A percentile compares a stretch with the other conserved stretches of the same genome.
These are phyloP conservation scores for Spermophilus dauricus DNA, from an alignment of 2,113 vertebrate species.

Conservation along the genomic window DNA sequence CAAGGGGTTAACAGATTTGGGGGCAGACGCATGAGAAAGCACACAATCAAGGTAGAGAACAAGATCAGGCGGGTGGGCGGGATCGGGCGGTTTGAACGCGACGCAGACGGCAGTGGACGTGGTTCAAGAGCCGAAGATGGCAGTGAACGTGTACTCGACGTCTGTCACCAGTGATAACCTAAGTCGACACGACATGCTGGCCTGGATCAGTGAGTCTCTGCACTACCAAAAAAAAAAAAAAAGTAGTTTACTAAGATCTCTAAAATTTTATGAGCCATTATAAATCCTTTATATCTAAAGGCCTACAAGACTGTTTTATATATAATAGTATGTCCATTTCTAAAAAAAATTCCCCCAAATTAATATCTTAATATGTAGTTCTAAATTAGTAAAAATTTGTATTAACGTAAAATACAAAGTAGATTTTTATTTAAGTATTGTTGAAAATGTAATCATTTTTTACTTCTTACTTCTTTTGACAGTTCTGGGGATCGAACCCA, in stretches of 20 bases:
- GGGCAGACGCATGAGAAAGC: neutral
- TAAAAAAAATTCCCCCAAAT: neutral
- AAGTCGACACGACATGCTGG: too few relatives aligned
- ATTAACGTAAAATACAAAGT: conserved; percentile 55
- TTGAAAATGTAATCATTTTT: conserved; percentile 60
- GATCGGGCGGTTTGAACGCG: too few relatives aligned
- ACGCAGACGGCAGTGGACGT: too few relatives aligned
- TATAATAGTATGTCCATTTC: conserved; percentile 45
- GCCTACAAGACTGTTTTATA: conserved; percentile 25
- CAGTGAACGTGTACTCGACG: too few relatives aligned
- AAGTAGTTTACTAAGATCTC: conserved; percentile 46
- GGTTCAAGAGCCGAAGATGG: too few relatives aligned
- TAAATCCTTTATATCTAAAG: conserved; percentile 52
- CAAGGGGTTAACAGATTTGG: neutral
- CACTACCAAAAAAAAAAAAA: neutral
- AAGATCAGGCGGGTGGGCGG: too few relatives aligned
- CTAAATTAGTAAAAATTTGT: conserved; percentile 59
- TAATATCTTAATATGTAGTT: conserved; percentile 34
- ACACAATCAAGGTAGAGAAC: neutral
- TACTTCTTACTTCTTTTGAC: neutral
- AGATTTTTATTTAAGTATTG: conserved; percentile 49
- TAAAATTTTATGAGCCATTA: conserved; percentile 48
- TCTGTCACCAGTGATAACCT: too few relatives aligned
- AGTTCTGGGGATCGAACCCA: too few relatives aligned
- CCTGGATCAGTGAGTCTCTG: too few relatives aligned